These are phyloP conservation scores for Laticauda colubrina DNA, from an alignment of 2,113 vertebrate genomes.

Conservation along the genomic window DNA sequence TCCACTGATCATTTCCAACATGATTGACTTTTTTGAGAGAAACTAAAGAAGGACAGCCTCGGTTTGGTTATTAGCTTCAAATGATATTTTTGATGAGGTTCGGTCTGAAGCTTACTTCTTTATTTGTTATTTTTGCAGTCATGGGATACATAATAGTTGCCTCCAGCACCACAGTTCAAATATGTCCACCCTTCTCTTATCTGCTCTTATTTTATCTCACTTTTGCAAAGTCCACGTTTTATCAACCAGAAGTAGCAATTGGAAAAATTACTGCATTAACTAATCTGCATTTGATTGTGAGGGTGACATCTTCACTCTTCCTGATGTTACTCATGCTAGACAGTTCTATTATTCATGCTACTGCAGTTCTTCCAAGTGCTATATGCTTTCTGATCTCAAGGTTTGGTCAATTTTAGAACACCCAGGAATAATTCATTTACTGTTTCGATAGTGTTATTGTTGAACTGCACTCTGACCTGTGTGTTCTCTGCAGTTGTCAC, in stretches of 20 bases:
- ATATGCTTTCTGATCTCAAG: background rate
- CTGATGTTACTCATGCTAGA: background rate
- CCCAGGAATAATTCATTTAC: background rate
- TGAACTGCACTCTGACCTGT: background rate
- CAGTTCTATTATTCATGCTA: background rate
- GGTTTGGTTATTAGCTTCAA: background rate
- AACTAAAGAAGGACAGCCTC: background rate
- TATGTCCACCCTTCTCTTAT: background rate
- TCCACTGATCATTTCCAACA: background rate
- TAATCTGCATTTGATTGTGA: background rate
- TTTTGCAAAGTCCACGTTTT: background rate
- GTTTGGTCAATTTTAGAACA: background rate
- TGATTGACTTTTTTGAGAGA: background rate
- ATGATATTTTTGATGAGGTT: background rate
- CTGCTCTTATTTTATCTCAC: no score
- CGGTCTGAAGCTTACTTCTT: background rate
- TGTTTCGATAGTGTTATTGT: background rate
- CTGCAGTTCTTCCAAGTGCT: background rate
- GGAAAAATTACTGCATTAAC: background rate
- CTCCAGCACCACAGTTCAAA: background rate
- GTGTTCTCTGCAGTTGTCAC: background rate
- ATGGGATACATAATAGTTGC: background rate
- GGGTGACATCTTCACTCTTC: background rate
- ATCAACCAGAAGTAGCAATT: background rate
- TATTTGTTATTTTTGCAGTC: background rate